Conservation (phyloP, 1,140 invertebrate genomes). For the Mya arenaria region DNA sequence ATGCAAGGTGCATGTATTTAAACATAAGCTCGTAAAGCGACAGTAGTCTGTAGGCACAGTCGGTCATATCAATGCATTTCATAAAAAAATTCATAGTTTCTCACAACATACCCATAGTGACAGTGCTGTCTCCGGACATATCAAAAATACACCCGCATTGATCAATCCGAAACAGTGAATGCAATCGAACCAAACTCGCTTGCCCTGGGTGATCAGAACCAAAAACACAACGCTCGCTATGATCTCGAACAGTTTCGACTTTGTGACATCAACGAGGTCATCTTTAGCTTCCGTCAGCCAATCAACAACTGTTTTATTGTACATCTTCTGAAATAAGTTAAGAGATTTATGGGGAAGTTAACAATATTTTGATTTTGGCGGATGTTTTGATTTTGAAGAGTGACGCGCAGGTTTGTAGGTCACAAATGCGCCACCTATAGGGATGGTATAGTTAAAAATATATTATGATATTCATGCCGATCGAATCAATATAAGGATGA, state of each 20-base stretch:
- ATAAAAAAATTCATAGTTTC: too few species aligned
- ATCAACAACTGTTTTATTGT: slow-evolving; percentile 16
- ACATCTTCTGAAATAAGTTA: slow-evolving; percentile 10
- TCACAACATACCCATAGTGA: not conserved
- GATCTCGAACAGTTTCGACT: not conserved
- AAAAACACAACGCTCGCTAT: slow-evolving; percentile 12
- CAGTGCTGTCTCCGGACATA: not conserved
- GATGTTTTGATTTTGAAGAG: slow-evolving; percentile 37
- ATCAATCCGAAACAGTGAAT: not conserved
- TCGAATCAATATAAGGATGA: too few species aligned
- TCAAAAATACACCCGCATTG: not conserved
- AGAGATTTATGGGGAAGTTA: not conserved
- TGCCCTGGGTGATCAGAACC: not conserved
- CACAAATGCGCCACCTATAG: not conserved
- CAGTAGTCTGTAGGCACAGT: too few species aligned
- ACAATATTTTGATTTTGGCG: slow-evolving; percentile 44
- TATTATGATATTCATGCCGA: too few species aligned
- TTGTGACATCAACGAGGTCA: not conserved
- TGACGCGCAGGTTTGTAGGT: slow-evolving; percentile 7
- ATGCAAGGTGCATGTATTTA: too few species aligned
- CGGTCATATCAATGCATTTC: too few species aligned
- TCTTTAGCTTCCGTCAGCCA: slow-evolving; percentile 9
- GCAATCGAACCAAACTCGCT: not conserved
- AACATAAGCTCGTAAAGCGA: too few species aligned
- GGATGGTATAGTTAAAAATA: too few species aligned